Evolutionary conservation across 1,140 invertebrate genomes (phyloP).

Genomic region (Nephotettix cincticeps): DNA sequence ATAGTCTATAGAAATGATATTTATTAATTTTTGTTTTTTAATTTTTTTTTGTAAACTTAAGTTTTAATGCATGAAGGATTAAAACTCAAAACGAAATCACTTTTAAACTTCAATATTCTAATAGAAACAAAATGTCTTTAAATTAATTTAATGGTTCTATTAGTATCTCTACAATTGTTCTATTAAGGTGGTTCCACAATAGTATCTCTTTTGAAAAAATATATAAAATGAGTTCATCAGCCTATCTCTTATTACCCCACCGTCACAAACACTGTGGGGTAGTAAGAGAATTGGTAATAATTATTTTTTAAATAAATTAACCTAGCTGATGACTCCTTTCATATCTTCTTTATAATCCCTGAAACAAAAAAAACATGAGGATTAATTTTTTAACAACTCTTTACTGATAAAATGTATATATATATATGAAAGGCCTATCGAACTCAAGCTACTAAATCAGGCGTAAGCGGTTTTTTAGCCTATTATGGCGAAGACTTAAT

Average conservation of each 20-base stretch:
- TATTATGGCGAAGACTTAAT: too few species aligned
- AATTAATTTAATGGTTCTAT: too few species aligned
- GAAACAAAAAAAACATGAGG: conserved; percentile 16
- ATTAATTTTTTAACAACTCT: conserved; percentile 17
- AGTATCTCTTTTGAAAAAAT: too few species aligned
- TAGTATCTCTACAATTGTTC: too few species aligned
- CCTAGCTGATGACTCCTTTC: conserved; percentile 14
- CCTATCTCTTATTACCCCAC: neutral
- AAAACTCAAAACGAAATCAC: conserved; percentile 5
- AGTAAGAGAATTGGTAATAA: conserved; percentile 7
- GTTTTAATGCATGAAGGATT: conserved; percentile 7
- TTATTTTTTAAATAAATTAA: conserved; percentile 21
- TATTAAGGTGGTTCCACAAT: too few species aligned
- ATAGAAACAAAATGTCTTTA: too few species aligned
- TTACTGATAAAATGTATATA: neutral
- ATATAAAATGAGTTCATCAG: conserved; percentile 13
- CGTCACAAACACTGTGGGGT: conserved; percentile 5
- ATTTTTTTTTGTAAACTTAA: neutral
- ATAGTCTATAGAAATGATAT: neutral
- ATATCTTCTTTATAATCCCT: conserved; percentile 23
- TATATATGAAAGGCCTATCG: conserved; percentile 3
- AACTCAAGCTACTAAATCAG: conserved; percentile 15
- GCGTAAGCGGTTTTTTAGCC: too few species aligned
- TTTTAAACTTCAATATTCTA: neutral
- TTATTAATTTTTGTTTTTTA: neutral